Evolutionary conservation across 2,797 vertebrate genomes (phyloP).

Genomic region (Propithecus perrieri): DNA sequence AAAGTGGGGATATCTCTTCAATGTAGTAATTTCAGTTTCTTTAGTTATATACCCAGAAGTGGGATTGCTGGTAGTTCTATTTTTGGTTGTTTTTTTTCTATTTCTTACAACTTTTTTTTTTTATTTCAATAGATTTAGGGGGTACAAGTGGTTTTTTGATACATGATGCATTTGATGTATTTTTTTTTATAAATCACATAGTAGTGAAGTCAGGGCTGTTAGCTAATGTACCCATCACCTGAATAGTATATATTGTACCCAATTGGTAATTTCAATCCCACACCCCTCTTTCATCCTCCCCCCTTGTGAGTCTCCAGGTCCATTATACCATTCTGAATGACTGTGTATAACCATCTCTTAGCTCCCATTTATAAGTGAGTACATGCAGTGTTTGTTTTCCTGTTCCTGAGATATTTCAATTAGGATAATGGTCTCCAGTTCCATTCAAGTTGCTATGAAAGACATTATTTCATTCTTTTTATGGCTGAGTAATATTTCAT

Average conservation of each 20-base stretch:
- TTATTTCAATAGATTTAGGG: background rate
- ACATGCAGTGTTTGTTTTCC: background rate
- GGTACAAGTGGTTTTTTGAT: too few species aligned
- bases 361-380: background rate
- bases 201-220: background rate
- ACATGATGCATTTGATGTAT: too few species aligned
- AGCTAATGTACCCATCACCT: background rate
- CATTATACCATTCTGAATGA: background rate
- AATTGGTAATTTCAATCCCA: background rate
- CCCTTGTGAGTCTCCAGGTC: background rate
- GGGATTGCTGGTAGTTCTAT: background rate
- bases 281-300: background rate
- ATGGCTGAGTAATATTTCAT: too few species aligned
- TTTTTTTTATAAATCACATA: background rate
- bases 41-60: background rate
- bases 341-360: fast-evolving
- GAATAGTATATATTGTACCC: background rate
- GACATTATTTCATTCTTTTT: too few species aligned
- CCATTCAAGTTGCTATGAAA: too few species aligned
- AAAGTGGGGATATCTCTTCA: background rate
- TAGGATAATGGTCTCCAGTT: too few species aligned
- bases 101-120: background rate
- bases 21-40: background rate
- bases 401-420: background rate
- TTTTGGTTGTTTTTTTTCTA: background rate